Evolutionary conservation across 2,888 invertebrate genomes (phyloP).

Genomic region (Monopis laevigella): DNA sequence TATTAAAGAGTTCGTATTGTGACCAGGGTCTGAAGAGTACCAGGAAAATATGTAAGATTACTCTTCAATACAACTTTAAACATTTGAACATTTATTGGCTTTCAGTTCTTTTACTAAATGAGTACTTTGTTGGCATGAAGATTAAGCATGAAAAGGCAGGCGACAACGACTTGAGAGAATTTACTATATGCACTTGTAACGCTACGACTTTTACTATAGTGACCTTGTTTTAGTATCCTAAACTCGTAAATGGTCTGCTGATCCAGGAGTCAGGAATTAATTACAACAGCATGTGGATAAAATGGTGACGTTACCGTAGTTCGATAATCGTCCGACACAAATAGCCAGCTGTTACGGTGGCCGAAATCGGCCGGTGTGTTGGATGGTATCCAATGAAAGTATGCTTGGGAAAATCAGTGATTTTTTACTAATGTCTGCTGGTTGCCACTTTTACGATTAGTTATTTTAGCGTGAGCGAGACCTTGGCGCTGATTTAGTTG

Average conservation of each 20-base stretch:
- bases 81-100: no score
- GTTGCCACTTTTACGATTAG: conserved; percentile 31
- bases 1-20: no score
- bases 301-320: conserved; percentile 62
- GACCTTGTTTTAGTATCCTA: no score
- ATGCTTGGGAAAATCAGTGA: conserved; percentile 38
- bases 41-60: no score
- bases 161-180: no score
- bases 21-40: no score
- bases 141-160: no score
- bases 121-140: no score
- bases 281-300: conserved; percentile 57
- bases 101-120: no score
- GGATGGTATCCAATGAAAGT: conserved; percentile 42
- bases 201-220: no score
- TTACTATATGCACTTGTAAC: no score
- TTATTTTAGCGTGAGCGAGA: conserved; percentile 54
- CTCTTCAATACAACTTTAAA: no score
- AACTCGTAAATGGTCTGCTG: conserved; percentile 1
- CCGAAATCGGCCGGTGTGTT: conserved; percentile 46
- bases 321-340: conserved; percentile 51
- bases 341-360: conserved; percentile 51
- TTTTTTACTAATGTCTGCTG: conserved; percentile 59
- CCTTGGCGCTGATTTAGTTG: conserved; percentile 46
- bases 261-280: conserved; percentile 52